phyloP scores from a whole-genome alignment of 2,797 vertebrate genomes.

The Takifugu ocellatus region DNA sequence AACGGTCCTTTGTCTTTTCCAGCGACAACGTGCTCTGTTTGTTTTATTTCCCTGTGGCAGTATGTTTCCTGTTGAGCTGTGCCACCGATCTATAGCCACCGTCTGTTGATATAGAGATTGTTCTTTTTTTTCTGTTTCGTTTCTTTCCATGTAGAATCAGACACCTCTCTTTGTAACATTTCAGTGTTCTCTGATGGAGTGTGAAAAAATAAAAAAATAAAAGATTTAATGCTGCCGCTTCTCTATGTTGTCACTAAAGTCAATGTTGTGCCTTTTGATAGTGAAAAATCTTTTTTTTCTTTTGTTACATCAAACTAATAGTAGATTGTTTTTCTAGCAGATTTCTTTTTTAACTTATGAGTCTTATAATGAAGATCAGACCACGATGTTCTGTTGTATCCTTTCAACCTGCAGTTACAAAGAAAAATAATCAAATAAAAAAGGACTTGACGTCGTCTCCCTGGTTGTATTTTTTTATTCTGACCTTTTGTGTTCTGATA shows the following conservation, averaged over 20 bases:
- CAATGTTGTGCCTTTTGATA: constrained; percentile 98
- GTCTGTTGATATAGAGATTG: constrained; percentile 76
- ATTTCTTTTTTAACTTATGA: constrained; percentile 99
- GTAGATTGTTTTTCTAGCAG: constrained; percentile 95
- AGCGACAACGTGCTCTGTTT: constrained; percentile 76
- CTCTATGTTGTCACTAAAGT: constrained; percentile 97
- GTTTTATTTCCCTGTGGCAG: constrained; percentile 65
- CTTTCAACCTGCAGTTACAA: constrained; percentile 97
- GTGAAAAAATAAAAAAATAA: constrained; percentile 84
- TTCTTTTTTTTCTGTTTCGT: constrained; percentile 60
- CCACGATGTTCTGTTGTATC: constrained; percentile 92
- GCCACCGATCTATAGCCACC: constrained; percentile 77
- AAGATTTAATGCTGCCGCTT: constrained; percentile 96
- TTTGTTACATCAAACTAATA: constrained; percentile 96
- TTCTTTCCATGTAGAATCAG: constrained; percentile 88
- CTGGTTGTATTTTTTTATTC: neutral
- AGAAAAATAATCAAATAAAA: constrained; percentile 76
- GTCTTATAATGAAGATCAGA: constrained; percentile 92
- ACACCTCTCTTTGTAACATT: constrained; percentile 95
- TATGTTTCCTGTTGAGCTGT: constrained; percentile 69
- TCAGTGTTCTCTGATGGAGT: constrained; percentile 97
- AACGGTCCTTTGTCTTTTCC: constrained; percentile 84
- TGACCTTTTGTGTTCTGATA: too few species aligned
- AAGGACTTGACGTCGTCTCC: constrained; percentile 80
- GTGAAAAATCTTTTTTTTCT: constrained; percentile 93